phyloP scores from a whole-genome alignment of 92 coral and sea anemone species.

The Paragorgia papillata region DNA sequence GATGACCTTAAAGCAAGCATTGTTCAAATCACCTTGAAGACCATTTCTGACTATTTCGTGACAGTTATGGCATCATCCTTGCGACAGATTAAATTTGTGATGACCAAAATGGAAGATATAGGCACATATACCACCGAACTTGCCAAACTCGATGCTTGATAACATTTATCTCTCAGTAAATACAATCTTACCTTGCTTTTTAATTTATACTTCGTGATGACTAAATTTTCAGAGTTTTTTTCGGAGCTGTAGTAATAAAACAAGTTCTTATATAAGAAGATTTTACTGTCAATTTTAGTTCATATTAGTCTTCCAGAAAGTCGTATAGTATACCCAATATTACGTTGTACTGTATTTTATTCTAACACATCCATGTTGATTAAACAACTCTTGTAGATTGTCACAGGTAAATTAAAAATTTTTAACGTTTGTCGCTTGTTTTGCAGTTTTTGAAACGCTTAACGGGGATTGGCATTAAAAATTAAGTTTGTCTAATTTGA shows the following conservation, averaged over 20 bases:
- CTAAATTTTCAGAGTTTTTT: background rate
- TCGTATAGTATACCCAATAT: background rate
- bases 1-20: conserved; percentile 22
- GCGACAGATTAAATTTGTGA: conserved; percentile 36
- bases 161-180: background rate
- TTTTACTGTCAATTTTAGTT: background rate
- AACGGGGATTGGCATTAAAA: no score
- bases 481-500: no score
- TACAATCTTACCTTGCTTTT: background rate
- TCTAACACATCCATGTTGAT: no score
- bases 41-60: conserved; percentile 41
- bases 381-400: no score
- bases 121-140: conserved; percentile 24
- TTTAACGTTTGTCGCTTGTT: no score
- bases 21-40: conserved; percentile 32
- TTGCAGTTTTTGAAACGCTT: no score
- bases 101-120: conserved; percentile 38
- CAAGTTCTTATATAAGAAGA: no score
- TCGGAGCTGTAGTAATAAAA: no score
- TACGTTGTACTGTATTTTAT: no score
- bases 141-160: conserved; percentile 41
- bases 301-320: background rate
- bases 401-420: no score
- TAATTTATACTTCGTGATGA: conserved; percentile 6
- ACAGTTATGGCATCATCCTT: conserved; percentile 44